Conservation (phyloP, 2,888 invertebrate genomes). For the Cryptocheilus praepositus region DNA sequence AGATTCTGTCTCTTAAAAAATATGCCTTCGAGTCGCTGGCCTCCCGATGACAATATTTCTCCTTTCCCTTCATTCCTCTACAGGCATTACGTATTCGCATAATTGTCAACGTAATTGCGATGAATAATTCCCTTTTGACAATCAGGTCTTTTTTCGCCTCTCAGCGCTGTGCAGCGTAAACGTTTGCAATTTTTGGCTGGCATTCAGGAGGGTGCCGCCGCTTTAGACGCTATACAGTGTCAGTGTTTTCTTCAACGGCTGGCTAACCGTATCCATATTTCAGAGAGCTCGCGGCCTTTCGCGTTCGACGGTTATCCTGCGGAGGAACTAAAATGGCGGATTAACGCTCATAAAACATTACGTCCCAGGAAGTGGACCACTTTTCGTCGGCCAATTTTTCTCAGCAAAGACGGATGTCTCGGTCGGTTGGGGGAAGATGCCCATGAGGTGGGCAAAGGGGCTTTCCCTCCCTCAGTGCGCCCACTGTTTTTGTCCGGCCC, state of each 20-base stretch:
- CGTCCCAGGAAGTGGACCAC: conserved; percentile 22
- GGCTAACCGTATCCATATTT: too few relatives aligned
- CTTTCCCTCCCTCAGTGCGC: conserved; percentile 21
- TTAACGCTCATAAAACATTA: conserved; percentile 20
- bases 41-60: neutral
- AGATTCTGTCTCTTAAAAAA: conserved; percentile 50
- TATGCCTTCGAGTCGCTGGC: conserved; percentile 17
- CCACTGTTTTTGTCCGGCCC: conserved; percentile 66
- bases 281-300: too few relatives aligned
- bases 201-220: too few relatives aligned
- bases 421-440: conserved; percentile 18
- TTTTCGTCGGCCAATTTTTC: conserved; percentile 48
- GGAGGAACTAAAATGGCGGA: neutral
- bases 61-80: neutral
- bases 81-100: too few relatives aligned
- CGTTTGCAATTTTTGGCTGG: too few relatives aligned
- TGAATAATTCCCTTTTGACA: too few relatives aligned
- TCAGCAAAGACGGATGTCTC: conserved; percentile 35
- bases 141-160: too few relatives aligned
- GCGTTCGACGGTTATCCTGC: too few relatives aligned
- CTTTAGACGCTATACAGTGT: too few relatives aligned
- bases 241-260: too few relatives aligned
- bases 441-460: conserved; percentile 23
- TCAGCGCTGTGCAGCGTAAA: too few relatives aligned
- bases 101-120: too few relatives aligned